These are phyloP conservation scores for Macropis europaea DNA, from an alignment of 2,888 invertebrate species.

Conservation along the genomic window DNA sequence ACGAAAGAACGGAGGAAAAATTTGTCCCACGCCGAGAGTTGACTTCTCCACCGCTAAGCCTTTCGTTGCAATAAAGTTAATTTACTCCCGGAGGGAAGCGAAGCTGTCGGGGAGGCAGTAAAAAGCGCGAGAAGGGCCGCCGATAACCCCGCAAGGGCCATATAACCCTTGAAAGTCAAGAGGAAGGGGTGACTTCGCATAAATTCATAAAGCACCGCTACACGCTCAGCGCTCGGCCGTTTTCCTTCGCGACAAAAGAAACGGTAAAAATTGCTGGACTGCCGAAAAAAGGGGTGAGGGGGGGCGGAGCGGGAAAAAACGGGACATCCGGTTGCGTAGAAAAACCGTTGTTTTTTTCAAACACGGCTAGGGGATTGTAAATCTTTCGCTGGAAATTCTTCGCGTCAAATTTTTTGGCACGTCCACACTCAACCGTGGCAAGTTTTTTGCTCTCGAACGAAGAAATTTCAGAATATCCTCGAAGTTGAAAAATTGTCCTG, in stretches of 20 bases:
- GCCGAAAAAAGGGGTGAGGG: slow-evolving; percentile 31
- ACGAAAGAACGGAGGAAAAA: not conserved
- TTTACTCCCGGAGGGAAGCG: slow-evolving; percentile 53
- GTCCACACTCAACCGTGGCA: too few species aligned
- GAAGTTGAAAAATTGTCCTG: not conserved
- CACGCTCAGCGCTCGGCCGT: slow-evolving; percentile 19
- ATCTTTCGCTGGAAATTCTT: slow-evolving; percentile 18
- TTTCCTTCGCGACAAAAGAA: slow-evolving; percentile 38
- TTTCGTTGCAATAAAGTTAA: slow-evolving; percentile 75
- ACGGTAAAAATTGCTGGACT: slow-evolving; percentile 47
- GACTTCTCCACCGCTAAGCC: slow-evolving; percentile 75
- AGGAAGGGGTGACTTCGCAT: slow-evolving; percentile 65
- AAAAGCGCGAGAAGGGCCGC: slow-evolving; percentile 34
- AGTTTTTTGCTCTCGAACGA: too few species aligned
- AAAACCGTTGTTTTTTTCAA: slow-evolving; percentile 38
- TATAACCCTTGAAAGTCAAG: slow-evolving; percentile 64
- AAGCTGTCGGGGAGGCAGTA: slow-evolving; percentile 45
- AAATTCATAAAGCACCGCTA: slow-evolving; percentile 76
- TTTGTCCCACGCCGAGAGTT: slow-evolving; percentile 62
- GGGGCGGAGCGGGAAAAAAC: slow-evolving; percentile 53
- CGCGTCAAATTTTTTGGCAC: slow-evolving; percentile 15
- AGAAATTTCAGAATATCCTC: not conserved
- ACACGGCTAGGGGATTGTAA: slow-evolving; percentile 17
- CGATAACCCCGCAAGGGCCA: slow-evolving; percentile 38
- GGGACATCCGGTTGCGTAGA: slow-evolving; percentile 2